Evolutionary conservation across 2,888 invertebrate genomes (phyloP).

Genomic region (Ophraella communa): DNA sequence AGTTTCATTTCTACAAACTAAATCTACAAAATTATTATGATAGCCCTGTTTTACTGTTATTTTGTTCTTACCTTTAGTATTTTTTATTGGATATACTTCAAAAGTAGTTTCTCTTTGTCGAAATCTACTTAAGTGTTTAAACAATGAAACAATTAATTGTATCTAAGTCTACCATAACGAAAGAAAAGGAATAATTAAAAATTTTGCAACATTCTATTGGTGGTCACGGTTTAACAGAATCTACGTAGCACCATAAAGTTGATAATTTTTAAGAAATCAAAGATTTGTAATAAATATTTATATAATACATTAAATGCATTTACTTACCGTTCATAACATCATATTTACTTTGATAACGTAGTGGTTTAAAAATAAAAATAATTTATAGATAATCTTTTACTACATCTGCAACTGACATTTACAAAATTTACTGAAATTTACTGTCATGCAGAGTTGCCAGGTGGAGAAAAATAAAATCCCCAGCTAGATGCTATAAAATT

Average conservation of each 20-base stretch:
- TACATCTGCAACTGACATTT: conserved; percentile 11
- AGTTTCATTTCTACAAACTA: neutral
- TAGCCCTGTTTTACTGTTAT: neutral
- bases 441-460: neutral
- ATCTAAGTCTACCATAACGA: neutral
- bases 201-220: neutral
- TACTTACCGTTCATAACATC: conserved; percentile 9
- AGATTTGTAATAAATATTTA: neutral
- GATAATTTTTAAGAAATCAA: neutral
- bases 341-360: conserved; percentile 1
- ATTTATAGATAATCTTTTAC: neutral
- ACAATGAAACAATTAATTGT: neutral
- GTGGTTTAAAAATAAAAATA: neutral
- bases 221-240: conserved; percentile 6
- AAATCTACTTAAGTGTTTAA: neutral
- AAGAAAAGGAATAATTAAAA: conserved; percentile 3
- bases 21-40: too few species aligned
- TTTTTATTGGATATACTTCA: too few species aligned
- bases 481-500: too few species aligned
- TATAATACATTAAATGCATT: neutral
- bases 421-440: neutral
- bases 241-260: neutral
- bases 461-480: too few species aligned
- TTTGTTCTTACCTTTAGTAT: neutral
- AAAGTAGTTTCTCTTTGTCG: neutral